Base-by-base conservation (phyloP, 2,888 invertebrate species). In the Ametastegia equiseti region DNA sequence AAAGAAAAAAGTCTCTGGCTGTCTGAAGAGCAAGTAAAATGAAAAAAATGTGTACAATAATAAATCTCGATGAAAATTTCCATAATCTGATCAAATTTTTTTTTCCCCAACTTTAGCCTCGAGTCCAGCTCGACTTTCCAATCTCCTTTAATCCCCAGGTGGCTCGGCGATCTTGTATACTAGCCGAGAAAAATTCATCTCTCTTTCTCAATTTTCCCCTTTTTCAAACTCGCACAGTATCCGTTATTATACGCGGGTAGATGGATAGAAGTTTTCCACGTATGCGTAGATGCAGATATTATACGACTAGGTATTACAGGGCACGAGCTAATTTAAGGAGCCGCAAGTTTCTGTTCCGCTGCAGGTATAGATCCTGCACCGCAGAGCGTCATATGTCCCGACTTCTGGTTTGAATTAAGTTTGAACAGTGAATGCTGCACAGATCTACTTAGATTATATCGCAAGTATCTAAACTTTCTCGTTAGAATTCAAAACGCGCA, bases 401-500 rank as follows among this genome's bases (percentile, higher is more conserved):
- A 60, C 60, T 27, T 11, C 60, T 60, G 15, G 60, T 60, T 60
- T 30, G 13, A 67, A 67, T 67, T 36, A 67, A 67, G 65, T 67
- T 67, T 39, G 19, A 36, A 67, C 65, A 39, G 39, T 39, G 36
- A 67, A 67, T 67, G 65, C 65, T n/a, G 65, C 36, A 67, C 39
- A 67, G 65, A 67, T 67, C 65, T 67, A 19, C 11, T n/a, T 19
- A 39, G 65, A 39, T 67, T 39, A 60, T 67, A 67, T 15, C 54
- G 36, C 13, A 67, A 23, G 63, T 67, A 67, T 67, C 15, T 39
- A 67, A 67, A 67, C 65, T 67, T 67, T 39, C 39, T 13, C n/a
- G 15, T 4, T 13, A 67, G 65, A 67, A 39, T 67, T 67, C 65
- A 67, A 67, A 67, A n/a, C n/a, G n/a, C 65, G 36, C 39, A 67